These are phyloP conservation scores for Spheniscus humboldti DNA, from an alignment of 2,797 vertebrate species.

Conservation along the genomic window DNA sequence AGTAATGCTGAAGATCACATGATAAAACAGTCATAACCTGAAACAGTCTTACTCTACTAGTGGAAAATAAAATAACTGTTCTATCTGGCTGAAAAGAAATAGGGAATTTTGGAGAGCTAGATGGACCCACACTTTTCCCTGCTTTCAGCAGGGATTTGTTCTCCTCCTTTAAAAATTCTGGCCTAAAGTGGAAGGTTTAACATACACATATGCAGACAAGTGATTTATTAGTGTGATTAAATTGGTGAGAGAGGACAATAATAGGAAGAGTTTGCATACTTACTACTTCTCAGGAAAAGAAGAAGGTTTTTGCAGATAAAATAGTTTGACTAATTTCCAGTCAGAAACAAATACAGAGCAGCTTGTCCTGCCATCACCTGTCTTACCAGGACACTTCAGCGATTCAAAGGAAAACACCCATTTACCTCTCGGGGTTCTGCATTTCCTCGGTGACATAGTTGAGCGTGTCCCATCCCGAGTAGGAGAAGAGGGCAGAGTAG, in stretches of 20 bases:
- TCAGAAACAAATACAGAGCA: not conserved
- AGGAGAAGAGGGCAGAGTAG: constrained; percentile 89
- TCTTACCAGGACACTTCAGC: not conserved
- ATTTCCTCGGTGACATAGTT: constrained; percentile 92
- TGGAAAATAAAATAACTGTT: not conserved
- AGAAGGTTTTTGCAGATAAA: not conserved
- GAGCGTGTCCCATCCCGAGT: constrained; percentile 87
- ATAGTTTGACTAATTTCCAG: not conserved
- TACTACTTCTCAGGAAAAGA: not conserved
- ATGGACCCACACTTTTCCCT: not conserved
- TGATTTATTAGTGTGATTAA: not conserved
- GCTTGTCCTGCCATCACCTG: not conserved
- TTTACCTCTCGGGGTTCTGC: constrained; percentile 83
- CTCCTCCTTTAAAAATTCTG: not conserved
- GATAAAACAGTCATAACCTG: not conserved
- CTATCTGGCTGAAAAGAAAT: not conserved
- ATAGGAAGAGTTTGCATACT: not conserved
- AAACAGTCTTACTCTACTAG: not conserved
- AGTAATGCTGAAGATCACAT: not conserved
- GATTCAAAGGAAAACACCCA: not conserved
- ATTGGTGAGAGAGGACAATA: not conserved
- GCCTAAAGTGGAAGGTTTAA: not conserved
- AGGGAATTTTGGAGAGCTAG: not conserved
- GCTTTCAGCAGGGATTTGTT: not conserved
- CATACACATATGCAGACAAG: not conserved